These are phyloP conservation scores for Syrrhaptes paradoxus DNA, from an alignment of 2,113 vertebrate species.

Conservation along the genomic window DNA sequence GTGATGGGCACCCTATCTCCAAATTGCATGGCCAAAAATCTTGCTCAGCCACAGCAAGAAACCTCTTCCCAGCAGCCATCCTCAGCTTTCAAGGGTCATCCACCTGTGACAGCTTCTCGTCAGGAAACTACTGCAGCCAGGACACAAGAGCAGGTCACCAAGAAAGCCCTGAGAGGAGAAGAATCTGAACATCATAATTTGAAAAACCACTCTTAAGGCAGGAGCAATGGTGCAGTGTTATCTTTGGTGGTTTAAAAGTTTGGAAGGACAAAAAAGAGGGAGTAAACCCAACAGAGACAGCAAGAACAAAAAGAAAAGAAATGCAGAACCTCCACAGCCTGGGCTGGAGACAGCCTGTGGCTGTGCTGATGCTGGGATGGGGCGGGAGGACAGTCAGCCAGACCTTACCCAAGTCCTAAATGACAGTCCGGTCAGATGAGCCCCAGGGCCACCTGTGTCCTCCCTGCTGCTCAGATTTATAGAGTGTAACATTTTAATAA, in stretches of 20 bases:
- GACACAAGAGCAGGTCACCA: not conserved
- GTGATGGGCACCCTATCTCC: not conserved
- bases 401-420: constrained; percentile 40
- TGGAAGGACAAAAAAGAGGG: not conserved
- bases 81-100: not conserved
- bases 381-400: not conserved
- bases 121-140: not conserved
- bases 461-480: constrained; percentile 81
- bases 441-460: constrained; percentile 82
- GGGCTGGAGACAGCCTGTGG: not conserved
- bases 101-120: not conserved
- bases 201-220: not conserved
- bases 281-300: too few species aligned
- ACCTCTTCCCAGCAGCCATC: not conserved
- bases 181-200: not conserved
- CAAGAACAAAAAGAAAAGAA: not conserved
- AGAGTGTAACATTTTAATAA: constrained; percentile 86
- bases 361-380: not conserved
- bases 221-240: not conserved
- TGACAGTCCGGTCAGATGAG: constrained; percentile 75
- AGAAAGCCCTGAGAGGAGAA: accelerated
- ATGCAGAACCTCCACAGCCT: not conserved
- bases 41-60: not conserved
- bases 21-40: not conserved
- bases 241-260: not conserved